Percentiles rank a stretch among this genome's conserved stretches.
phyloP scores from a whole-genome alignment of 2,888 invertebrate genomes.

The Rotaria macrura region DNA sequence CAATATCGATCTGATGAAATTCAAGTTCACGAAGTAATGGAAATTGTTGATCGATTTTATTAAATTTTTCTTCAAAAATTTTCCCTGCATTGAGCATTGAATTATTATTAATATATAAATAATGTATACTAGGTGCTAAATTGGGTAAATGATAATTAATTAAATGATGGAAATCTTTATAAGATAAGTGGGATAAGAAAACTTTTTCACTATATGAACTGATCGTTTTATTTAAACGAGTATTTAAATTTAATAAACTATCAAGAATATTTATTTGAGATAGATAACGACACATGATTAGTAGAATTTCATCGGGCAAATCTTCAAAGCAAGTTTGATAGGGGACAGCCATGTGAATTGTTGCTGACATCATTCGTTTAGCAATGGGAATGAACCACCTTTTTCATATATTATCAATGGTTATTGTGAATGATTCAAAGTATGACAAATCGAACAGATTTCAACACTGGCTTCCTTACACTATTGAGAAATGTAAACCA shows the following conservation, averaged over 20 bases:
- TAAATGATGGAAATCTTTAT: background rate
- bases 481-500: background rate
- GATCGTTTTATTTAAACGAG: background rate
- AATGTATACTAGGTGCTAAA: background rate
- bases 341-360: background rate
- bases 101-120: background rate
- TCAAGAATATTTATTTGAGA: background rate
- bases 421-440: too few species aligned
- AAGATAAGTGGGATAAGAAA: background rate
- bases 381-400: too few species aligned
- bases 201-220: background rate
- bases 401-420: too few species aligned
- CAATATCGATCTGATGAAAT: background rate
- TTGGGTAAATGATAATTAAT: background rate
- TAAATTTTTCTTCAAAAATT: background rate
- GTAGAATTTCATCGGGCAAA: background rate
- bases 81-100: background rate
- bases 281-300: background rate
- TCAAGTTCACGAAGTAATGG: background rate
- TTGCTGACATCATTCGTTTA: background rate
- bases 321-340: background rate
- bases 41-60: background rate
- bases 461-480: background rate
- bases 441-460: too few species aligned
- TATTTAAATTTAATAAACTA: background rate